Evolutionary conservation across 92 coral and sea anemone genomes (phyloP), one percentile per base, ranked within the genome.

Genomic region (Phenganax stokvisi): DNA sequence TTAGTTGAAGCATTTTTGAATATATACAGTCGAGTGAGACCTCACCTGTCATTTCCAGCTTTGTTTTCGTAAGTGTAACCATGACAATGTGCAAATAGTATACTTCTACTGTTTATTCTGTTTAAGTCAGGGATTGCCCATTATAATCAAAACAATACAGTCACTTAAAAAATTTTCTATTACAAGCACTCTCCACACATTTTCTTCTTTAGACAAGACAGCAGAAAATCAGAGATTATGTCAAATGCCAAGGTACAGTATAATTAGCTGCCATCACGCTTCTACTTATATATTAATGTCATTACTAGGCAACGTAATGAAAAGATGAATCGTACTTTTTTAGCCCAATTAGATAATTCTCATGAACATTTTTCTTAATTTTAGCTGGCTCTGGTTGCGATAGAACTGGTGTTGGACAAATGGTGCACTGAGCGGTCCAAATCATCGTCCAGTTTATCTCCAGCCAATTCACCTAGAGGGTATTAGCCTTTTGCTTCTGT

Each of bases 381-480:
- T 61, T 81, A 93, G 99, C 91, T 96, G 77, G 88, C 92, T 73
- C 88, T 96, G 0, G 97, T 96, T 59, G 99, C 92, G 10, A 90
- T 86, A 51, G 99, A 96, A 57, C 64, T 96, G 59, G 92, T 92
- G 28, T 85, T 96, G 30, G 99, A 96, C 86, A 96, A 90, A 71
- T 89, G 92, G 13, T 92, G 91, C 56, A 92, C 97, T 2, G 99
- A 97, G 16, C 92, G 90, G 74, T 92, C 99, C 66, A 96, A 92
- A 85, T 96, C 99, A 8, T 96, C 99, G 0, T 96, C 99, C 54
- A 96, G 99, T 28, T 86, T 96, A 44, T 96, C 99, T 9, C 99
- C 99, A 13, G 99, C 99, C 25, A 90, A 96, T 28, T 96, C 99
- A 9, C 99, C 99, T 0, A 81, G 99, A 37, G 99, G 97, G 99